These are phyloP conservation scores for Rostratula benghalensis DNA, from an alignment of 2,113 vertebrate species.

Conservation along the genomic window DNA sequence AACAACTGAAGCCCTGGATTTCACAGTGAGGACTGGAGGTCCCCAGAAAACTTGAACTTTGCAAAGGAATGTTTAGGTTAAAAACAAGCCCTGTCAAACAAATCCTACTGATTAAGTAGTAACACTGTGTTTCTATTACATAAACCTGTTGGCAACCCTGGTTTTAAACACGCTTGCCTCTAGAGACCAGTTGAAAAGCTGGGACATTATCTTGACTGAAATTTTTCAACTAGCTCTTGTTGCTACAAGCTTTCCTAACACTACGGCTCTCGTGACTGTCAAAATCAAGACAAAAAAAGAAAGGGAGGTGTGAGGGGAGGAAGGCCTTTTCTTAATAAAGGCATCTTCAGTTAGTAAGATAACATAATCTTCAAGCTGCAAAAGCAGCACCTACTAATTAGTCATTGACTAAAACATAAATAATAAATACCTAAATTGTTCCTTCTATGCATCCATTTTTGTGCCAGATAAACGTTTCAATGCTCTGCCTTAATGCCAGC, in stretches of 20 bases:
- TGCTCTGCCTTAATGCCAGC: conserved; percentile 68
- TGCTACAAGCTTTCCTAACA: conserved; percentile 11
- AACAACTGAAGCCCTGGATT: neutral
- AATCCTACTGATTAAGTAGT: neutral
- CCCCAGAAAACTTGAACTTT: conserved; percentile 19
- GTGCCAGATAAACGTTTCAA: conserved; percentile 64
- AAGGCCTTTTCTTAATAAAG: conserved; percentile 94
- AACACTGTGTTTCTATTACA: neutral
- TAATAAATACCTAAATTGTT: conserved; percentile 91
- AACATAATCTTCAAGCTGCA: conserved; percentile 91
- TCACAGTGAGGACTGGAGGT: conserved; percentile 20
- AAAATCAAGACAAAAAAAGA: conserved; percentile 38
- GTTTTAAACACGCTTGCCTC: neutral
- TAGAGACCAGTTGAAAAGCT: neutral
- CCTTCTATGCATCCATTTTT: conserved; percentile 70
- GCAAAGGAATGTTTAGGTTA: conserved; percentile 1
- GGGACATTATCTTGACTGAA: neutral
- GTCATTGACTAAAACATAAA: conserved; percentile 99
- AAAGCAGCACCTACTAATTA: conserved; percentile 96
- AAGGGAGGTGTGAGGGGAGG: neutral
- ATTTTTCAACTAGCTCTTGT: conserved; percentile 8
- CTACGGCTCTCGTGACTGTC: neutral
- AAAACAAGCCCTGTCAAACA: conserved; percentile 5
- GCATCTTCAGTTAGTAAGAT: conserved; percentile 91
- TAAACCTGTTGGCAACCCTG: conserved; percentile 15